Conservation (phyloP, 2,113 vertebrate genomes). For the Lanius ludovicianus region DNA sequence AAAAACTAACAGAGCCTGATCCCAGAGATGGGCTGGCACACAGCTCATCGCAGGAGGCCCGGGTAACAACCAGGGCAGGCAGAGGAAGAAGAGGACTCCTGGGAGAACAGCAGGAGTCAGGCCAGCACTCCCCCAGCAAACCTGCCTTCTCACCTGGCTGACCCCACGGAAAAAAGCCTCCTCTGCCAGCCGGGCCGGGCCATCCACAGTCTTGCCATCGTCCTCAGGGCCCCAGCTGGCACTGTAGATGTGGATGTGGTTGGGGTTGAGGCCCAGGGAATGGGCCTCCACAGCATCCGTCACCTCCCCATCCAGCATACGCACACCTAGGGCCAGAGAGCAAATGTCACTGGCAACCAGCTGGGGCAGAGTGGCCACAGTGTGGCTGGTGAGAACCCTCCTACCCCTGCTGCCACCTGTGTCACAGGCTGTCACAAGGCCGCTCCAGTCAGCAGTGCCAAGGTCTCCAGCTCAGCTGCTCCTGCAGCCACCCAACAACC, state of each 20-base stretch:
- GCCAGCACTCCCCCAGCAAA: fast-evolving
- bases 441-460: neutral
- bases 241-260: constrained; percentile 97
- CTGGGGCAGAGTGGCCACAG: fast-evolving
- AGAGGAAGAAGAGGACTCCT: neutral
- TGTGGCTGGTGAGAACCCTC: fast-evolving
- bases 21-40: neutral
- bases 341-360: fast-evolving
- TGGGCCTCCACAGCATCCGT: constrained; percentile 95
- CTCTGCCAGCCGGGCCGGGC: constrained; percentile 92
- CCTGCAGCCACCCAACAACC: fast-evolving
- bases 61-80: neutral
- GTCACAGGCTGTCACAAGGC: neutral
- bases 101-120: neutral
- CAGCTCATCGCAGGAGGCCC: neutral
- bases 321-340: constrained; percentile 82
- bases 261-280: constrained; percentile 91
- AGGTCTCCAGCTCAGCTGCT: neutral
- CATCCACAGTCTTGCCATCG: constrained; percentile 94
- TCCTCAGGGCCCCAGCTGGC: constrained; percentile 98
- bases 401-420: neutral
- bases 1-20: constrained; percentile 43
- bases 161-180: constrained; percentile 93
- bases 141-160: constrained; percentile 82
- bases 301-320: constrained; percentile 98